phyloP scores from a whole-genome alignment of 2,888 invertebrate species.

The Julus scanicus region DNA sequence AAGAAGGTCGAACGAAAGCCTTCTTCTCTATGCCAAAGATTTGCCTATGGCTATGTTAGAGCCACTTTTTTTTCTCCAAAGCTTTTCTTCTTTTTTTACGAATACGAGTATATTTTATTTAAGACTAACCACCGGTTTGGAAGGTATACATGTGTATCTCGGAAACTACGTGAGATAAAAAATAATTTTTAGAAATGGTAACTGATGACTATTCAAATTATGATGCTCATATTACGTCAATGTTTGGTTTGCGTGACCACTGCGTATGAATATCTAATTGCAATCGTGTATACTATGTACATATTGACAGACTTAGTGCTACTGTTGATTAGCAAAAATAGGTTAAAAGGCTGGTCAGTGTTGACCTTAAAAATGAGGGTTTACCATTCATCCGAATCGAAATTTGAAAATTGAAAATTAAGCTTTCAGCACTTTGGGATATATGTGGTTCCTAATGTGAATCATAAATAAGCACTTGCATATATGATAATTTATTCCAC shows the following conservation, averaged over 20 bases:
- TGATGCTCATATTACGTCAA: no score
- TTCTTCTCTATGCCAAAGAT: slow-evolving; percentile 23
- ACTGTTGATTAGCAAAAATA: neutral
- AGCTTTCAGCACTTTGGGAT: neutral
- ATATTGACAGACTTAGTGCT: neutral
- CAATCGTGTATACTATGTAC: neutral
- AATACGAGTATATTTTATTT: neutral
- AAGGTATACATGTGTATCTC: neutral
- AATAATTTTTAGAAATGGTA: neutral
- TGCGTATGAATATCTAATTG: neutral
- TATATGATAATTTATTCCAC: no score
- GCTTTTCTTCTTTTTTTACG: neutral
- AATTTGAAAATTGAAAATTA: neutral
- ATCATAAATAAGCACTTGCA: neutral
- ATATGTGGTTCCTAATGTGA: neutral
- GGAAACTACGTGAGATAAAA: neutral
- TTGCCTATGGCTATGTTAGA: neutral
- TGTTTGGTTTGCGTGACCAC: neutral
- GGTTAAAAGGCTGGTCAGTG: neutral
- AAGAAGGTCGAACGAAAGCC: slow-evolving; percentile 17
- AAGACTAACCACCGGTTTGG: neutral
- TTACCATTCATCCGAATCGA: neutral
- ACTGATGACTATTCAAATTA: neutral
- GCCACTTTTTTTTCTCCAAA: neutral
- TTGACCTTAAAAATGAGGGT: neutral